A percentile compares a stretch with the other conserved stretches of the same genome.
Conservation (phyloP, 2,797 vertebrate genomes). For the Pteronotus mesoamericanus region DNA sequence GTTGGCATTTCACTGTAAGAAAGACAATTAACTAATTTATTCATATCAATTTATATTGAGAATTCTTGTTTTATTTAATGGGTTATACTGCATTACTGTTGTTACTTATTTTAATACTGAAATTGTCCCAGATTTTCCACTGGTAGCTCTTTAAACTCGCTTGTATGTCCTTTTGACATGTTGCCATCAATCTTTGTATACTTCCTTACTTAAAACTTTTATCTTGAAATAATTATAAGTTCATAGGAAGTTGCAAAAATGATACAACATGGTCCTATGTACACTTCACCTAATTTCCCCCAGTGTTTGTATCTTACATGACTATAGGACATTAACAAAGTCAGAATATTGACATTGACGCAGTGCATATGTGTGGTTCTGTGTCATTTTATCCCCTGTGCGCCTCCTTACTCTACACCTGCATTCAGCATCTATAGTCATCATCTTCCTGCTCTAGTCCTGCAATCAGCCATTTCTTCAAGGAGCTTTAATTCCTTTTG, state of each 20-base stretch:
- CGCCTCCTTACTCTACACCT: not conserved
- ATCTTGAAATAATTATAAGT: not conserved
- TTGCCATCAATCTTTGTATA: not conserved
- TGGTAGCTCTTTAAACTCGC: not conserved
- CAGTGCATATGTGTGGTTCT: not conserved
- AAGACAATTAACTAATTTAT: not conserved
- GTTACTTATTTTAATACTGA: not conserved
- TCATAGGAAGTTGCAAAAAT: slow-evolving; percentile 4
- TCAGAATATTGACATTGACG: not conserved
- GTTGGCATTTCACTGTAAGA: not conserved
- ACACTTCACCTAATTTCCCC: not conserved
- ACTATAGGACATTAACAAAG: not conserved
- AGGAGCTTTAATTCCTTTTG: not conserved
- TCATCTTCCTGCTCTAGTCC: not conserved
- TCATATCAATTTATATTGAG: not conserved
- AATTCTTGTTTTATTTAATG: not conserved
- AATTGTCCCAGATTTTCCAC: not conserved
- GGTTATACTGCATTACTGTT: not conserved
- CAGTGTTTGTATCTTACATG: not conserved
- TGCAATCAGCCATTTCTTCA: not conserved
- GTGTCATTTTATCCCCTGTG: not conserved
- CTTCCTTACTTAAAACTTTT: not conserved
- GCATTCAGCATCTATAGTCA: not conserved
- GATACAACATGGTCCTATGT: not conserved
- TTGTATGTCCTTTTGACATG: not conserved